phyloP scores from a whole-genome alignment of 92 coral and sea anemone genomes.

The Pocillopora meandrina region DNA sequence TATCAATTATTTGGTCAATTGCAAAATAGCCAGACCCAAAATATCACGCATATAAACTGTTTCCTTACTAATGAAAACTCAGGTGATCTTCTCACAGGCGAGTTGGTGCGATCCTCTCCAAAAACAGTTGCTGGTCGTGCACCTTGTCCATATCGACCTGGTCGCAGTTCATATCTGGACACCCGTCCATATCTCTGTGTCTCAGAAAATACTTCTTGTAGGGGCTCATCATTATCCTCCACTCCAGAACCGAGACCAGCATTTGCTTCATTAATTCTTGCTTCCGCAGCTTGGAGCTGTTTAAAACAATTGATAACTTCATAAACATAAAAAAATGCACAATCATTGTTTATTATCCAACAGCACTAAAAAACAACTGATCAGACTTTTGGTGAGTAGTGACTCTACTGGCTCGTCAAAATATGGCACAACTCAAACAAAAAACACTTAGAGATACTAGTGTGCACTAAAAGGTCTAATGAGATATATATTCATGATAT shows the following conservation, averaged over 20 bases:
- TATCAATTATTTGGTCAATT: neutral
- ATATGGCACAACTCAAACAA: no score
- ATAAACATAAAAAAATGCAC: neutral
- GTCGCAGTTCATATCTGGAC: slow-evolving; percentile 78
- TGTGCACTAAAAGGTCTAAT: no score
- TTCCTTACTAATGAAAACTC: slow-evolving; percentile 16
- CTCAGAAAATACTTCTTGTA: slow-evolving; percentile 80
- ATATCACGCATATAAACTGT: neutral
- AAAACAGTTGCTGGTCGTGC: neutral
- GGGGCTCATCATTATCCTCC: slow-evolving; percentile 37
- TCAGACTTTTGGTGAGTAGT: no score
- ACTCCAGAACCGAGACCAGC: slow-evolving; percentile 42
- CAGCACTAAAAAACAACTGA: no score
- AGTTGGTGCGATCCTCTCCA: slow-evolving; percentile 3
- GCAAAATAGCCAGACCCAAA: neutral
- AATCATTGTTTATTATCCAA: neutral
- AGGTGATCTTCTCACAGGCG: slow-evolving; percentile 10
- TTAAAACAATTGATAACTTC: neutral
- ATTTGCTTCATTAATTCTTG: slow-evolving; percentile 76
- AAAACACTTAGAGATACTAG: no score
- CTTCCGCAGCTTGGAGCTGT: slow-evolving; percentile 89
- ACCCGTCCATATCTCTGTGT: slow-evolving; percentile 83
- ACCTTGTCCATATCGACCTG: slow-evolving; percentile 41
- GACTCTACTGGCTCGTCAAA: no score
- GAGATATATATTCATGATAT: no score